Conservation (phyloP, 2,113 vertebrate species). For the Apistogramma diplotaenia region DNA sequence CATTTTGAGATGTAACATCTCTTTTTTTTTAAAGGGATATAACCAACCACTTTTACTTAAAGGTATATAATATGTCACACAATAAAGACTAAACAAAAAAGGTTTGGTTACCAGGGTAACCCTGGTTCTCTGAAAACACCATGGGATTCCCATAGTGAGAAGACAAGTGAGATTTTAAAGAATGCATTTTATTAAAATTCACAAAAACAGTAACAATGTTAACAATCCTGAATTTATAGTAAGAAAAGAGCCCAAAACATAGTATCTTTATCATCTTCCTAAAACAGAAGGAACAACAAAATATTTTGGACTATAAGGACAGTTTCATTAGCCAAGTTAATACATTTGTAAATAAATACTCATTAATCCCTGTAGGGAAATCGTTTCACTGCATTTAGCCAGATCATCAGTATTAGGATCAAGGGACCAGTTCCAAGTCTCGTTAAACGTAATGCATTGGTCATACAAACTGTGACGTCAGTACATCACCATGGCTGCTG, state of each 20-base stretch:
- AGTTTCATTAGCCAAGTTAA: neutral
- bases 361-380: neutral
- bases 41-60: neutral
- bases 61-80: neutral
- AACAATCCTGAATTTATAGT: too few species aligned
- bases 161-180: neutral
- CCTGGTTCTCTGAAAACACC: neutral
- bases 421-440: neutral
- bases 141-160: too few species aligned
- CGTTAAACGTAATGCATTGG: neutral
- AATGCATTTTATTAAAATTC: neutral
- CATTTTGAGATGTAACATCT: too few species aligned
- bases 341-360: neutral
- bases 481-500: neutral
- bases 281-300: neutral
- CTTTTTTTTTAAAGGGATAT: neutral
- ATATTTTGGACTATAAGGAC: neutral
- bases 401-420: neutral
- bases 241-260: too few species aligned
- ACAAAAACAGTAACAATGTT: too few species aligned
- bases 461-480: neutral
- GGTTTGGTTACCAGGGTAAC: neutral
- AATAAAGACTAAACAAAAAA: neutral
- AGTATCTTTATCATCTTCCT: too few species aligned
- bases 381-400: neutral